A percentile compares a stretch with the other conserved stretches of the same genome.
Evolutionary conservation across 2,888 invertebrate species (phyloP).

Genomic region (Rotaria sp.): DNA sequence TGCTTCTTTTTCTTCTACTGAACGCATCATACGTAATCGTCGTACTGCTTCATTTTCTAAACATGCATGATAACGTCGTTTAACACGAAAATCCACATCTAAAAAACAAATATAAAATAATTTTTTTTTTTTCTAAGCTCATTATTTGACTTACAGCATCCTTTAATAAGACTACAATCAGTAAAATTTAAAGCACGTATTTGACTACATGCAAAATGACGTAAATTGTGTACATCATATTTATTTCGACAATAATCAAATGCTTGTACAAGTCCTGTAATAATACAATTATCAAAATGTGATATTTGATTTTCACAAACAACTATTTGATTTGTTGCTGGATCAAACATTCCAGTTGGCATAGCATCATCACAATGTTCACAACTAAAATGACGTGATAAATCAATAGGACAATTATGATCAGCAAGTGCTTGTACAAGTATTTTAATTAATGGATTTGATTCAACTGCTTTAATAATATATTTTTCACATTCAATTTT

Average conservation of each 20-base stretch:
- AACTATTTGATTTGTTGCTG: constrained; percentile 68
- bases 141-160: background rate
- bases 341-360: constrained; percentile 78
- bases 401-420: background rate
- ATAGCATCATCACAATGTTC: constrained; percentile 77
- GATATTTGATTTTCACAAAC: background rate
- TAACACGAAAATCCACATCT: background rate
- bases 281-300: background rate
- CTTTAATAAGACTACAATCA: background rate
- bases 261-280: constrained; percentile 34
- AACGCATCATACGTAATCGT: constrained; percentile 7
- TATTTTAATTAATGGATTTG: constrained; percentile 2
- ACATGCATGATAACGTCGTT: background rate
- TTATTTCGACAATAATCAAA: constrained; percentile 40
- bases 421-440: background rate
- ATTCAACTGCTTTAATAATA: background rate
- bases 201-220: constrained; percentile 39
- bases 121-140: too few species aligned
- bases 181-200: constrained; percentile 30
- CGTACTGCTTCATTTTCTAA: background rate
- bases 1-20: constrained; percentile 14
- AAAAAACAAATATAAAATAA: background rate
- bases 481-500: constrained; percentile 2
- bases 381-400: constrained; percentile 74
- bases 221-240: constrained; percentile 36